Evolutionary conservation across 2,113 vertebrate species (phyloP).

Genomic region (Galeopterus variegatus): DNA sequence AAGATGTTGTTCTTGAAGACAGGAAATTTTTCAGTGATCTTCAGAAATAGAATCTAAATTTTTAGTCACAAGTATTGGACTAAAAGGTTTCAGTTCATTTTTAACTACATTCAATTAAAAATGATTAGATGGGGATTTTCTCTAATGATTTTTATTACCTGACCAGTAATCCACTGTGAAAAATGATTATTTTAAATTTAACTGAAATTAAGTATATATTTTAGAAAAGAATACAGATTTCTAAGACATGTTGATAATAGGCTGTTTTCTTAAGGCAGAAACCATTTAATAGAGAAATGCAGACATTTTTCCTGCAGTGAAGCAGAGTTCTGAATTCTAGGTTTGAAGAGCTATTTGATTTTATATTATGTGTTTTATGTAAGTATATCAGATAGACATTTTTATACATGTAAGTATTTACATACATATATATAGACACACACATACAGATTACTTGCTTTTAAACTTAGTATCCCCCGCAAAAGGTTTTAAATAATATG

Average conservation of each 20-base stretch:
- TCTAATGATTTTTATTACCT: conserved; percentile 54
- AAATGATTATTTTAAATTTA: conserved; percentile 41
- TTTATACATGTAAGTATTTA: background rate
- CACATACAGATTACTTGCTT: conserved; percentile 49
- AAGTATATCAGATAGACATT: background rate
- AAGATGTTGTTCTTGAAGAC: conserved; percentile 14
- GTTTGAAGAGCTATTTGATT: conserved; percentile 57
- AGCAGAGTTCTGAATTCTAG: conserved; percentile 60
- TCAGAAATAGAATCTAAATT: conserved; percentile 42
- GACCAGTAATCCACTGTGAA: conserved; percentile 40
- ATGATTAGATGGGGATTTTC: conserved; percentile 55
- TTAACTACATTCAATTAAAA: conserved; percentile 64
- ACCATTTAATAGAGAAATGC: conserved; percentile 50
- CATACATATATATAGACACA: background rate
- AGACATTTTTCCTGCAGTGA: conserved; percentile 29
- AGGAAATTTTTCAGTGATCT: conserved; percentile 43
- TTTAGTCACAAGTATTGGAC: background rate
- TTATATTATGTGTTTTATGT: conserved; percentile 34
- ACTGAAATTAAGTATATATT: conserved; percentile 3
- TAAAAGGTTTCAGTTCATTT: conserved; percentile 50
- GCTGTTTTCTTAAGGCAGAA: background rate
- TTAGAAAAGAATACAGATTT: conserved; percentile 34
- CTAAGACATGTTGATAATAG: background rate
- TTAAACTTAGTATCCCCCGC: conserved; percentile 17
- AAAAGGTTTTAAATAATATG: conserved; percentile 39